A percentile compares a stretch with the other conserved stretches of the same genome.
Conservation (phyloP, 1,140 invertebrate species). For the Ceratina calcarata region DNA sequence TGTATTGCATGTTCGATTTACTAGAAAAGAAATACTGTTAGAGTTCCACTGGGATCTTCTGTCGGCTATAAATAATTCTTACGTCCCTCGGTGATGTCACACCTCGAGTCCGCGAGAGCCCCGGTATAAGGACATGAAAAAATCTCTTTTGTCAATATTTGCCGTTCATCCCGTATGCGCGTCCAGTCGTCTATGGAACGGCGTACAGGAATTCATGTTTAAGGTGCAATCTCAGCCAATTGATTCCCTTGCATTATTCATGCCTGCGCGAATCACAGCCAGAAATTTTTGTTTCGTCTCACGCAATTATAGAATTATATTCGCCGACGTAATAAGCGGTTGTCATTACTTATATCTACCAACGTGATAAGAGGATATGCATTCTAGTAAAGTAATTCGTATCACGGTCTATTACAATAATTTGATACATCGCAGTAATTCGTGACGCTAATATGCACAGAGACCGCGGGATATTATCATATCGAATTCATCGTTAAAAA, state of each 20-base stretch:
- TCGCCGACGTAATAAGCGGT: not conserved
- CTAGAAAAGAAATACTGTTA: conserved; percentile 22
- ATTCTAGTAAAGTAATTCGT: too few species aligned
- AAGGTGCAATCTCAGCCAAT: not conserved
- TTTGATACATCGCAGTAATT: too few species aligned
- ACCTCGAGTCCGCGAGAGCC: not conserved
- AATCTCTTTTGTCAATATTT: conserved; percentile 32
- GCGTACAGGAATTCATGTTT: not conserved
- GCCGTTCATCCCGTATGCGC: not conserved
- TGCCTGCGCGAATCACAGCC: not conserved
- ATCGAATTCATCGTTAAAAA: too few species aligned
- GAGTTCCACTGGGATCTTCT: not conserved
- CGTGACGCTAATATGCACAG: too few species aligned
- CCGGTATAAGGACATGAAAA: not conserved
- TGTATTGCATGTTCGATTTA: not conserved
- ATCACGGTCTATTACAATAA: too few species aligned
- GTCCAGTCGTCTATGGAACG: too few species aligned
- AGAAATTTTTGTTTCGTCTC: too few species aligned
- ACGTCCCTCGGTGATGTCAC: conserved; percentile 27
- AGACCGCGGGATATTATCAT: too few species aligned
- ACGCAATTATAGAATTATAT: not conserved
- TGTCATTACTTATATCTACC: not conserved
- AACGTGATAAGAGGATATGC: too few species aligned
- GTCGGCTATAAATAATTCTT: conserved; percentile 37
- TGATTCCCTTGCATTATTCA: not conserved